Conservation (phyloP, 2,113 vertebrate genomes). For the Struthio camelus region DNA sequence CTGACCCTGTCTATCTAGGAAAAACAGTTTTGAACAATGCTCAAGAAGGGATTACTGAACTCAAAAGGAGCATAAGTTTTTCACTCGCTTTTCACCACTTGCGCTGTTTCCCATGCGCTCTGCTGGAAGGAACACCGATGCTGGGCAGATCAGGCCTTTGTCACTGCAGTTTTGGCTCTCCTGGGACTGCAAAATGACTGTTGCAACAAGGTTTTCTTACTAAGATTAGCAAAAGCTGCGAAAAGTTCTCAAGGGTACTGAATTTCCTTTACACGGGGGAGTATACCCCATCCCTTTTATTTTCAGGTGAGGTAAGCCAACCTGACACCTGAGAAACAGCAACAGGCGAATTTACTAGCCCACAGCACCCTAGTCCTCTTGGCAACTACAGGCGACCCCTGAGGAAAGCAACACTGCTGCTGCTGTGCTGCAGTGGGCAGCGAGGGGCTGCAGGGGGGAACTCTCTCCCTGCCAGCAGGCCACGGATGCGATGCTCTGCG, state of each 20-base stretch:
- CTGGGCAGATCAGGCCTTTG: neutral
- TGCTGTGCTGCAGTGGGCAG: neutral
- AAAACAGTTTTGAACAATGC: neutral
- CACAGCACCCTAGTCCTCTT: neutral
- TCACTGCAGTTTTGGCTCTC: neutral
- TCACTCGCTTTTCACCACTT: neutral
- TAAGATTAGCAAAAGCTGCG: neutral
- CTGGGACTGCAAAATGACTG: neutral
- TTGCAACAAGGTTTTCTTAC: neutral
- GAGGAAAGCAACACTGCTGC: neutral
- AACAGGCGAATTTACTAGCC: neutral
- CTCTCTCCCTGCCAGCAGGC: neutral
- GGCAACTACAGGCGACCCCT: neutral
- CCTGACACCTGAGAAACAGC: neutral
- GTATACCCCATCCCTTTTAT: neutral
- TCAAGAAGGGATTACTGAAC: neutral
- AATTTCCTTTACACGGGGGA: neutral
- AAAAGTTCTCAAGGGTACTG: neutral
- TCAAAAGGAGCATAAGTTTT: neutral
- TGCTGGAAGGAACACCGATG: fast-evolving
- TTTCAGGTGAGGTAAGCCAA: neutral
- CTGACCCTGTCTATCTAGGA: neutral
- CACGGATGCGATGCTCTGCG: neutral
- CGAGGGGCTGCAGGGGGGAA: neutral
- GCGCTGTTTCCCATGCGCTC: neutral